Evolutionary conservation across 2,888 invertebrate species (phyloP).

Genomic region (Stictocephala bisonia): DNA sequence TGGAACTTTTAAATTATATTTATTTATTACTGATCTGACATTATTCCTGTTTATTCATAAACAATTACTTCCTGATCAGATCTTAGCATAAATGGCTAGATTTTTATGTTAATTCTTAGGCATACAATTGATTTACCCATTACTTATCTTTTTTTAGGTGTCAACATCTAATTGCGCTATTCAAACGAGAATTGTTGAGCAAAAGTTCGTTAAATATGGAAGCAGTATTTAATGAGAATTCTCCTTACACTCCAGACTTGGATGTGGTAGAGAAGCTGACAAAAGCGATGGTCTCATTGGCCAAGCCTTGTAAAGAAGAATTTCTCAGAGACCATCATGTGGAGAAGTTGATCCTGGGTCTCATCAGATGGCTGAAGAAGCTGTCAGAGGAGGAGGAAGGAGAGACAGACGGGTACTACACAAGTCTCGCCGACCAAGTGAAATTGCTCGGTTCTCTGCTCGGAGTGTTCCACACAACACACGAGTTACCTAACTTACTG

Average conservation of each 20-base stretch:
- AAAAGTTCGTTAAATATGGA: not conserved
- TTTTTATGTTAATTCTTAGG: no score
- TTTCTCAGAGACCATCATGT: not conserved
- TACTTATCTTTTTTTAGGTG: conserved; percentile 2
- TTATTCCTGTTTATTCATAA: no score
- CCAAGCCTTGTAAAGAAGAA: not conserved
- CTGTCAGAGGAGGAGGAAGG: not conserved
- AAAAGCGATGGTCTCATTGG: conserved; percentile 17
- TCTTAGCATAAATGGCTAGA: no score
- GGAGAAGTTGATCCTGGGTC: not conserved
- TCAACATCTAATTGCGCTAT: conserved; percentile 14
- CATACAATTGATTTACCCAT: no score
- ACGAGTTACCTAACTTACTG: not conserved
- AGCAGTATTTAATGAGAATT: not conserved
- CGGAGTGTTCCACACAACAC: not conserved
- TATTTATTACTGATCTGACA: no score
- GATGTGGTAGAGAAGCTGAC: conserved; percentile 31
- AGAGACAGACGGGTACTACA: not conserved
- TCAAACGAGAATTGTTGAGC: conserved; percentile 14
- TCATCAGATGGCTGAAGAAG: conserved; percentile 13
- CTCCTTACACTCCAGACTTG: not conserved
- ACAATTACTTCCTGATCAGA: no score
- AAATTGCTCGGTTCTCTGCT: conserved; percentile 6
- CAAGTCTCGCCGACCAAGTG: not conserved
- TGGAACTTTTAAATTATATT: no score